Evolutionary conservation across 2,113 vertebrate genomes (phyloP).

Genomic region (Tapirus terrestris): DNA sequence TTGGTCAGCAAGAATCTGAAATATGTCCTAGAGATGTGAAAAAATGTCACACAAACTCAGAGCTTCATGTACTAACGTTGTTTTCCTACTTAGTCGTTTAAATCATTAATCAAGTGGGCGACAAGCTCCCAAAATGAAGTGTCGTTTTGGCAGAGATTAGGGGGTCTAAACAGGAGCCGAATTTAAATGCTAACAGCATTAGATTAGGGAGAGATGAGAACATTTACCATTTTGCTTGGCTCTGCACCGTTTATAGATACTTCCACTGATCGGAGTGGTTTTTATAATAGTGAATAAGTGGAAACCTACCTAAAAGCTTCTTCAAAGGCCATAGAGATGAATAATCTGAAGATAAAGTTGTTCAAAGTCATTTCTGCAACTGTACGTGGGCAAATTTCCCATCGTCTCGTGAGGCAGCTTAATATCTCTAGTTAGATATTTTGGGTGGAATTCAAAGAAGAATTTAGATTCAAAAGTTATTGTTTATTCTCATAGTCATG

Average conservation of each 20-base stretch:
- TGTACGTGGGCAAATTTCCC: neutral
- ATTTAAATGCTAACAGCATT: conserved; percentile 15
- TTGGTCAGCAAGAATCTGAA: neutral
- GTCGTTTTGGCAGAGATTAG: neutral
- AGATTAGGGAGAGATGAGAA: neutral
- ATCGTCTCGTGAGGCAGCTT: neutral
- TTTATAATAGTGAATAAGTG: conserved; percentile 21
- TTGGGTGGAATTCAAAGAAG: neutral
- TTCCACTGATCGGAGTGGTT: neutral
- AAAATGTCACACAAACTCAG: neutral
- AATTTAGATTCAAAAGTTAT: neutral
- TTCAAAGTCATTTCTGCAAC: conserved; percentile 8
- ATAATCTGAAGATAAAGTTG: conserved; percentile 17
- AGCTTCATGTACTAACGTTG: neutral
- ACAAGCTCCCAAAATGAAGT: conserved; percentile 24
- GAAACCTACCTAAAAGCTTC: conserved; percentile 13
- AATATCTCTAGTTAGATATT: neutral
- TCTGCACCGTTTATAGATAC: neutral
- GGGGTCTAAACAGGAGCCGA: neutral
- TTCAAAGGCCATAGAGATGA: conserved; percentile 36
- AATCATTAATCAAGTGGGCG: conserved; percentile 38
- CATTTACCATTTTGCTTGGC: neutral
- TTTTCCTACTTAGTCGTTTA: neutral
- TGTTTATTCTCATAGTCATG: neutral
- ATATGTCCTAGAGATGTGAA: neutral